Percentiles rank a stretch among this genome's conserved stretches.
Conservation (phyloP, 1,140 invertebrate species). For the Zaprionus ghesquierei region DNA sequence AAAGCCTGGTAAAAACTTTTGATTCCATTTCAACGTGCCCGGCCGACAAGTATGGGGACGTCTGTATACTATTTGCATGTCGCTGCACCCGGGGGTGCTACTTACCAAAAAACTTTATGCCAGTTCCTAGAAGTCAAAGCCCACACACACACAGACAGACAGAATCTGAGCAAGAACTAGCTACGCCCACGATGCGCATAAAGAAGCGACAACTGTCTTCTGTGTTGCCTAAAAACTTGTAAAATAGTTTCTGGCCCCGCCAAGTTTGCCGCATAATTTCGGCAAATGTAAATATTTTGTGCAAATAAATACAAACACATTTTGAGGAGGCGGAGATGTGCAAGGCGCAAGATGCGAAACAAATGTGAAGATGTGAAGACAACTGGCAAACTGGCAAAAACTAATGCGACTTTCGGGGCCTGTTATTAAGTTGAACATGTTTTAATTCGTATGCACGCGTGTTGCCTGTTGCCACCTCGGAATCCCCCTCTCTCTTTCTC, state of each 20-base stretch:
- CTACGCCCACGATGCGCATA: conserved; percentile 9
- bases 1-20: conserved; percentile 55
- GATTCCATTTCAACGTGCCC: conserved; percentile 69
- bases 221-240: conserved; percentile 68
- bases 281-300: conserved; percentile 74
- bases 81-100: conserved; percentile 60
- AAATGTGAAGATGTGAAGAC: conserved; percentile 28
- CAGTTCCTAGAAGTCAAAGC: conserved; percentile 50
- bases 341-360: not conserved
- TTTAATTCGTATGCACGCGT: conserved; percentile 69
- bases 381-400: conserved; percentile 46
- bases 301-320: conserved; percentile 46
- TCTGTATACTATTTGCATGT: conserved; percentile 57
- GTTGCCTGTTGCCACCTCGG: not conserved
- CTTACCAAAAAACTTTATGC: conserved; percentile 71
- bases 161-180: conserved; percentile 24
- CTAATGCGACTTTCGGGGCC: conserved; percentile 71
- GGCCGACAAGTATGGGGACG: conserved; percentile 58
- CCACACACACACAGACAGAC: conserved; percentile 8
- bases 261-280: conserved; percentile 67
- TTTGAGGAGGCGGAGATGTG: not conserved
- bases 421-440: conserved; percentile 79
- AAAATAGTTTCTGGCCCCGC: conserved; percentile 56
- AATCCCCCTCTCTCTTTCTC: not conserved
- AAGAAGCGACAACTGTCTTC: conserved; percentile 42